Evolutionary conservation across 2,113 vertebrate genomes (phyloP).

Genomic region (Oceanodroma tethys): DNA sequence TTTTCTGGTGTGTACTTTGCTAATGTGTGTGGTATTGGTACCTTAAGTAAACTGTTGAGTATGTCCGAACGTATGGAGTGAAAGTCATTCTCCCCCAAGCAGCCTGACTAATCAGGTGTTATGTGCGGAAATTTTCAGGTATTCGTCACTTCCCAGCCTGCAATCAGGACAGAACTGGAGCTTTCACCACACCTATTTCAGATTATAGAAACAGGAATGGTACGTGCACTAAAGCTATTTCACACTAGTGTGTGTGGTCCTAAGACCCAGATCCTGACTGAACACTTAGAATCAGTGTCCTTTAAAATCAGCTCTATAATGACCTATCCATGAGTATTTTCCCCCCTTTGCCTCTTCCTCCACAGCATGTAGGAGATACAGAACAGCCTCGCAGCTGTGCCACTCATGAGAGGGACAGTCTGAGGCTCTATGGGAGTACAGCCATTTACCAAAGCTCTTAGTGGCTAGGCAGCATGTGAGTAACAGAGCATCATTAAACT

Average conservation of each 20-base stretch:
- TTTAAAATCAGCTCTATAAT: neutral
- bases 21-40: neutral
- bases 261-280: neutral
- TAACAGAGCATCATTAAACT: neutral
- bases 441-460: neutral
- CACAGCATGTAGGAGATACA: neutral
- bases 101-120: neutral
- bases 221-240: neutral
- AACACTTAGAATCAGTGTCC: neutral
- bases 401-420: neutral
- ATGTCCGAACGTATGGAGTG: neutral
- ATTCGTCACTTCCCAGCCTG: neutral
- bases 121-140: neutral
- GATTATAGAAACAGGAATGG: neutral
- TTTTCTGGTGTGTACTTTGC: slow-evolving; percentile 22
- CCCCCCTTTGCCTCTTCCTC: accelerated
- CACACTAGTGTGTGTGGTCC: neutral
- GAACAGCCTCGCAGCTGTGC: neutral
- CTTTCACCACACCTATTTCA: neutral
- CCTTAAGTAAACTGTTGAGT: neutral
- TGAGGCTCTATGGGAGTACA: neutral
- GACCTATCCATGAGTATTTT: accelerated
- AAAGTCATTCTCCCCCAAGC: neutral
- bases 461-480: neutral
- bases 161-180: neutral